phyloP scores from a whole-genome alignment of 2,888 invertebrate species.

The Sympetrum striolatum region DNA sequence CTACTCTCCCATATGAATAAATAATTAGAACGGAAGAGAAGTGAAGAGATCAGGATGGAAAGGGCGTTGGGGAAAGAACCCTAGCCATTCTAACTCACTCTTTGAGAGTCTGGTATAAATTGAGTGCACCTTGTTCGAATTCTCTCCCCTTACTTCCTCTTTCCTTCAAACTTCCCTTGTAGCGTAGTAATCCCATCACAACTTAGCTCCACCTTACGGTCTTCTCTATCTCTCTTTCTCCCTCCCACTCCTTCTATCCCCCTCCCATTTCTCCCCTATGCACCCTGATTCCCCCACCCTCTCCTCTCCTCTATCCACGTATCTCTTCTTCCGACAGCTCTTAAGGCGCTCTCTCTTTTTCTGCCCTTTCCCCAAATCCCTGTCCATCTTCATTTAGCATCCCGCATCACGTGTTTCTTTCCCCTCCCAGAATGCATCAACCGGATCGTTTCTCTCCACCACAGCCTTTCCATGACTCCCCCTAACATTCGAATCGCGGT shows the following conservation, averaged over 20 bases:
- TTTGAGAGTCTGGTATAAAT: constrained; percentile 17
- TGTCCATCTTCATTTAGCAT: constrained; percentile 19
- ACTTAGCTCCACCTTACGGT: neutral
- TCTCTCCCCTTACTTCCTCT: neutral
- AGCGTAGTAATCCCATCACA: constrained; percentile 23
- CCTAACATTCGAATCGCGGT: neutral
- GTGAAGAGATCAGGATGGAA: neutral
- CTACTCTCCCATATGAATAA: neutral
- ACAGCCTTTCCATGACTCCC: neutral
- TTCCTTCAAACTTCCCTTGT: constrained; percentile 13
- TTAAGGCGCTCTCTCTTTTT: neutral
- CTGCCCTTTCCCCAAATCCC: neutral
- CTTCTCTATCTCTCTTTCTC: neutral
- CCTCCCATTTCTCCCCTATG: neutral
- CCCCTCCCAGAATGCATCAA: constrained; percentile 3
- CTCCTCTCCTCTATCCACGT: neutral
- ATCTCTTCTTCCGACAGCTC: neutral
- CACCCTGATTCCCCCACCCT: neutral
- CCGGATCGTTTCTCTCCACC: neutral
- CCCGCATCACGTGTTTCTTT: neutral
- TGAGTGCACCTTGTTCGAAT: constrained; percentile 33
- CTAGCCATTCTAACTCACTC: constrained; percentile 12
- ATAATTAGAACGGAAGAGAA: neutral
- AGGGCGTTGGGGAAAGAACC: neutral
- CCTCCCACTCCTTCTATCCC: neutral